These are phyloP conservation scores for Nycticryphes semicollaris DNA, from an alignment of 2,113 vertebrate genomes.

Conservation along the genomic window DNA sequence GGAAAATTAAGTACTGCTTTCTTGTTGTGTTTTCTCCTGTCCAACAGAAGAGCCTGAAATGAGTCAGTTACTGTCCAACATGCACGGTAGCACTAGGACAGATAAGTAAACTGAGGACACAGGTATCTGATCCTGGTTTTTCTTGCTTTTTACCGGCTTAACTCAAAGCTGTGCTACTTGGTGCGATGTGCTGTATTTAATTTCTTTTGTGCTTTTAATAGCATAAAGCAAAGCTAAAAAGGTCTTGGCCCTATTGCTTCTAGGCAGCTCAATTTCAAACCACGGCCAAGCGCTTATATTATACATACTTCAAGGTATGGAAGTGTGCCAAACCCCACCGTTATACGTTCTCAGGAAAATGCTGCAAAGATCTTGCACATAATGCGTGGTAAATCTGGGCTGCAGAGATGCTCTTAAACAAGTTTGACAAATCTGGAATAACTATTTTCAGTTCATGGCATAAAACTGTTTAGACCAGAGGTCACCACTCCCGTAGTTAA, in stretches of 20 bases:
- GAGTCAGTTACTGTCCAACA: not conserved
- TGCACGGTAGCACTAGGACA: not conserved
- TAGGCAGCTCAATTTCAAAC: slow-evolving; percentile 44
- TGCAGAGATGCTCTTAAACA: slow-evolving; percentile 26
- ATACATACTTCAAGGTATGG: slow-evolving; percentile 5
- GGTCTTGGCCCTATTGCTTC: slow-evolving; percentile 39
- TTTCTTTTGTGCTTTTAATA: slow-evolving; percentile 64
- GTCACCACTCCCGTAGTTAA: not conserved
- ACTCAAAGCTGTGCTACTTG: slow-evolving; percentile 16
- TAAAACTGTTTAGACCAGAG: not conserved
- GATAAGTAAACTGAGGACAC: not conserved
- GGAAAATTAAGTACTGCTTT: not conserved
- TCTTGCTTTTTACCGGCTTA: slow-evolving; percentile 26
- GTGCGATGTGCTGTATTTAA: slow-evolving; percentile 35
- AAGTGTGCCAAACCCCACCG: slow-evolving; percentile 9
- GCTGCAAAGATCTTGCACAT: not conserved
- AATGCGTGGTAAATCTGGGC: not conserved
- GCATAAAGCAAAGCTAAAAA: slow-evolving; percentile 43
- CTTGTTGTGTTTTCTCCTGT: not conserved
- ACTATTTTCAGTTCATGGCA: not conserved
- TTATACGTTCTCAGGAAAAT: not conserved
- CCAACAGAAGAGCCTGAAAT: not conserved
- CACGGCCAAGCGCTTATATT: not conserved
- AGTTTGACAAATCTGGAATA: slow-evolving; percentile 11
- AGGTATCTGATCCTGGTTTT: not conserved